A percentile compares a stretch with the other conserved stretches of the same genome.
These are phyloP conservation scores for Denticeps clupeoides DNA, from an alignment of 2,797 vertebrate species.

Conservation along the genomic window DNA sequence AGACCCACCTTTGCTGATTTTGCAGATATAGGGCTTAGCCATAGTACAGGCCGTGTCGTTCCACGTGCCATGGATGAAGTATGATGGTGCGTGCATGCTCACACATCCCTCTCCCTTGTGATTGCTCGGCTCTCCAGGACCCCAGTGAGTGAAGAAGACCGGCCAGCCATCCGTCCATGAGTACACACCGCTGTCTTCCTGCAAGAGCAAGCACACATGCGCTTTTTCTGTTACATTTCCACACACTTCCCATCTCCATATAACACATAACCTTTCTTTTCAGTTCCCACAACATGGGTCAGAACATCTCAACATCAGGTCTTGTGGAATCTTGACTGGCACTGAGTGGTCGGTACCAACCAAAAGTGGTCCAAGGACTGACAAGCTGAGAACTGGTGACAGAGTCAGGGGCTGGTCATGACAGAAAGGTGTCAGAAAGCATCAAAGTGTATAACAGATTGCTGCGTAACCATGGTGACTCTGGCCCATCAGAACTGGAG, in stretches of 20 bases:
- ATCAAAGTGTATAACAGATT: too few relatives aligned
- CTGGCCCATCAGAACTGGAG: too few relatives aligned
- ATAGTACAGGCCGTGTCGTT: conserved; percentile 59
- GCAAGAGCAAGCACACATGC: neutral
- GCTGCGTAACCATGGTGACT: too few relatives aligned
- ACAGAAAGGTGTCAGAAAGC: too few relatives aligned
- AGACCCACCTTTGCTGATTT: conserved; percentile 52
- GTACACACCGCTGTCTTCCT: conserved; percentile 44
- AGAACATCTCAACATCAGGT: too few relatives aligned
- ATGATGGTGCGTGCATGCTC: conserved; percentile 44
- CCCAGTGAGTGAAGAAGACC: conserved; percentile 66
- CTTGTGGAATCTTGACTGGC: too few relatives aligned
- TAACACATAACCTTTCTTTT: neutral
- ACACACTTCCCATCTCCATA: neutral
- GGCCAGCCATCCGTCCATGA: conserved; percentile 62
- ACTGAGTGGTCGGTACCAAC: too few relatives aligned
- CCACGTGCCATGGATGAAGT: conserved; percentile 56
- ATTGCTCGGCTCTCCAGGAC: conserved; percentile 60
- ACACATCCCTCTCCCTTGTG: conserved; percentile 56
- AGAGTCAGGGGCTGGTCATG: too few relatives aligned
- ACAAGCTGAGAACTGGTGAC: too few relatives aligned
- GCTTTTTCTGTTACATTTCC: neutral
- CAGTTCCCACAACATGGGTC: too few relatives aligned
- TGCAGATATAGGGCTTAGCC: conserved; percentile 60
- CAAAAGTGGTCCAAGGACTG: too few relatives aligned